phyloP scores from a whole-genome alignment of 2,797 vertebrate species.

The Coregonus ussuriensis region DNA sequence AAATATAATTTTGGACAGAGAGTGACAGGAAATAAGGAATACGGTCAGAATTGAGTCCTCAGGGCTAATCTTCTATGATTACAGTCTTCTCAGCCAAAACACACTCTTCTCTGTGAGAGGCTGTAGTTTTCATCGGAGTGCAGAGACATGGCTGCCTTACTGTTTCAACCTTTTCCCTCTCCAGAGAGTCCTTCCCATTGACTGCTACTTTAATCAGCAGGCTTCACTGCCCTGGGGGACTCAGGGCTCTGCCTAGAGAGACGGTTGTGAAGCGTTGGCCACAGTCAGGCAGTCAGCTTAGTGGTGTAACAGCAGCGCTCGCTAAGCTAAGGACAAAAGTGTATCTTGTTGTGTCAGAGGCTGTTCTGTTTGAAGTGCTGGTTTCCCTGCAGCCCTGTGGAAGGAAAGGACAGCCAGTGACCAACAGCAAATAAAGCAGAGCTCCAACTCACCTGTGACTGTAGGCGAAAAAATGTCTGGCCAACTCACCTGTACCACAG shows the following conservation, averaged over 20 bases:
- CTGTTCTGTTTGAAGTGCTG: slow-evolving; percentile 64
- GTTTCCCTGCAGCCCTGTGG: slow-evolving; percentile 68
- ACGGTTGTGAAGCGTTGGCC: slow-evolving; percentile 63
- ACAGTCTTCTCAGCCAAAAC: slow-evolving; percentile 70
- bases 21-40: slow-evolving; percentile 71
- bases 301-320: slow-evolving; percentile 59
- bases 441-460: slow-evolving; percentile 78
- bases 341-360: slow-evolving; percentile 71
- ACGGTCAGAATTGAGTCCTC: slow-evolving; percentile 68
- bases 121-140: slow-evolving; percentile 66
- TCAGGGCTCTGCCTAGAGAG: slow-evolving; percentile 50
- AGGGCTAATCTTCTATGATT: slow-evolving; percentile 71
- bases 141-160: slow-evolving; percentile 57
- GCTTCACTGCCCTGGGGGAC: slow-evolving; percentile 54
- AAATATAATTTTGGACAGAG: slow-evolving; percentile 66
- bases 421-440: slow-evolving; percentile 73
- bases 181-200: background rate
- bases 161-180: slow-evolving; percentile 50
- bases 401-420: slow-evolving; percentile 69
- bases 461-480: background rate
- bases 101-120: slow-evolving; percentile 70
- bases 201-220: slow-evolving; percentile 35
- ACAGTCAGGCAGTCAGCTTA: slow-evolving; percentile 53
- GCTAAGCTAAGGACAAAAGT: slow-evolving; percentile 68
- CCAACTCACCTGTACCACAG: slow-evolving; percentile 21